phyloP scores from a whole-genome alignment of 1,140 invertebrate genomes.

The Trichogramma pretiosum region DNA sequence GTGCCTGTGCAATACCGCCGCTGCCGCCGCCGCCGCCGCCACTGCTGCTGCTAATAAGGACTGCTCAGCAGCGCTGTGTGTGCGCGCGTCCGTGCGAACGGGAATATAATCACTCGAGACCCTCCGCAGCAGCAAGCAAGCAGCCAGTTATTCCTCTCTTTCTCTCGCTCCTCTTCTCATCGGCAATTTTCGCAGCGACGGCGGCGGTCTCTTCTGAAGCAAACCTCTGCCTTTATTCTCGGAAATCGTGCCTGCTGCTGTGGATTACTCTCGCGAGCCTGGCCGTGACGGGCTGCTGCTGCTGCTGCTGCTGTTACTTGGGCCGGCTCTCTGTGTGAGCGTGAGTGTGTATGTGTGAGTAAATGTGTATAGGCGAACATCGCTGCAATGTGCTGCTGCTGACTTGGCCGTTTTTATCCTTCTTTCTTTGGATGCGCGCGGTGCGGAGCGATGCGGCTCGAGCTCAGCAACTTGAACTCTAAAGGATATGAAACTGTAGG shows the following conservation, averaged over 20 bases:
- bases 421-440: too few relatives aligned
- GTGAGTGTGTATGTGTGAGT: neutral
- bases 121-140: constrained; percentile 2
- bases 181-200: too few relatives aligned
- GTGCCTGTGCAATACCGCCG: constrained; percentile 1
- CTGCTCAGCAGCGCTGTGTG: constrained; percentile 39
- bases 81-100: constrained; percentile 2
- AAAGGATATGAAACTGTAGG: too few relatives aligned
- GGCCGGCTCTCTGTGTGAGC: neutral
- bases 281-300: too few relatives aligned
- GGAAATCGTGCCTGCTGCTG: constrained; percentile 4
- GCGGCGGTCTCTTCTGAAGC: neutral
- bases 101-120: constrained; percentile 11
- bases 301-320: neutral
- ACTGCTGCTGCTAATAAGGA: constrained; percentile 48
- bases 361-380: neutral
- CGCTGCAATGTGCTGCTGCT: too few relatives aligned
- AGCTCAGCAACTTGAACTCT: too few relatives aligned
- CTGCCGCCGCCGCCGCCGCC: constrained; percentile 20
- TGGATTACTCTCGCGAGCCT: constrained; percentile 1
- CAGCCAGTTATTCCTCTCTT: constrained; percentile 13
- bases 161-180: constrained; percentile 3
- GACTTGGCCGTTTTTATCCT: too few relatives aligned
- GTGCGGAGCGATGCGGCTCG: too few relatives aligned
- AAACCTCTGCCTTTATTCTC: constrained; percentile 8